Evolutionary conservation across 1,140 invertebrate genomes (phyloP), one percentile per base, ranked within the genome.

Genomic region (Ptiloglossa arizonensis): DNA sequence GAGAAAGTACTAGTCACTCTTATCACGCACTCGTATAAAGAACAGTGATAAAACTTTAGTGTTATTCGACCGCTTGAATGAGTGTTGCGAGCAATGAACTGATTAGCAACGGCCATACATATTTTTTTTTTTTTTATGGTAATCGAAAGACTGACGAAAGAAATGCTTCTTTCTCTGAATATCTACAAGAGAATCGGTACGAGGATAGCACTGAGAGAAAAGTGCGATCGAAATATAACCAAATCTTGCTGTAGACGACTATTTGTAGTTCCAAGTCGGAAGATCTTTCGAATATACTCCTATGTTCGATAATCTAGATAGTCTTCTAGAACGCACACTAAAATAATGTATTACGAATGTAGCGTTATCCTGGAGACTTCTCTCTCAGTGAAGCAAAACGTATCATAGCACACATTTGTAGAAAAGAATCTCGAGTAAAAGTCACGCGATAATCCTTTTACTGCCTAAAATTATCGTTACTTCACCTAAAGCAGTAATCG

Each of bases 1-100:
- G 75, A 71, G 84, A 76, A 85, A 82, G 84, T 86, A 86, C 83
- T 86, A 86, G 84, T 86, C 84, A 86, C 83, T 82, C 48, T 78
- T 69, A 82, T 75, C 68, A 57, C 59, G 29, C 24, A 74, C 50
- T 81, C 64, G 35, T 68, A 64, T 57, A 50, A 68, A 44, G 46
- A 73, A 81, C 35, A 54, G 64, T 81, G 59, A 81, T 81, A 59
- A 64, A 67, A 77, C 56, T 68, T 76, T 77, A 74, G 35, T 77
- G 67, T 81, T 81, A 64, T 70, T 44, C 63, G 54, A 79, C 66
- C 52, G 82, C 73, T 85, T 79, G 59, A 46, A 29, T 67, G 50
- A 32, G 63, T 72, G 54, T 74, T 50, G 72, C 48, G 27, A 63
- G n/a, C 56, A 68, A 57, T 74, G 52, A 67, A 52, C 73, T 60